These are phyloP conservation scores for Mythimna lalbum DNA, from an alignment of 2,888 invertebrate species.

Conservation along the genomic window DNA sequence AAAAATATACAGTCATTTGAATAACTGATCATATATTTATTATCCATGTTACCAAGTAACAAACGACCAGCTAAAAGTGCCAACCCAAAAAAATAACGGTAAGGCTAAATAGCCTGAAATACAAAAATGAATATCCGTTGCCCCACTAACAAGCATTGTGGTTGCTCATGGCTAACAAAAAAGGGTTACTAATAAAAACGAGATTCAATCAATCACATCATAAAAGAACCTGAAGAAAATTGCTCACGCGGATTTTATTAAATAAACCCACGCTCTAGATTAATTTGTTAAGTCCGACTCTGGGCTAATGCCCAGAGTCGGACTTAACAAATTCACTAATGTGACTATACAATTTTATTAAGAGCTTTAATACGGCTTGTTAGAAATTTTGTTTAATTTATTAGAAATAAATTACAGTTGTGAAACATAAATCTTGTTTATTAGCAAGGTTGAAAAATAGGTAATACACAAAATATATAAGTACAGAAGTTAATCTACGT, in stretches of 20 bases:
- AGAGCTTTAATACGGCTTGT: neutral
- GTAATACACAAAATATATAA: too few species aligned
- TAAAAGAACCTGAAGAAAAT: constrained; percentile 24
- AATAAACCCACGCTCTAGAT: constrained; percentile 15
- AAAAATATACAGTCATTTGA: neutral
- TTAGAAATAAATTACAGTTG: neutral
- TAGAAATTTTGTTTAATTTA: neutral
- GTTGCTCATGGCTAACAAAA: constrained; percentile 10
- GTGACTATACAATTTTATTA: constrained; percentile 28
- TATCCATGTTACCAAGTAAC: neutral
- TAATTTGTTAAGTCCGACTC: constrained; percentile 18
- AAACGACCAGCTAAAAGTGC: neutral
- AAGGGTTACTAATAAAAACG: constrained; percentile 14
- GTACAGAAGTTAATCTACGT: neutral
- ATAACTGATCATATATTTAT: neutral
- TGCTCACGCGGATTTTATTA: constrained; percentile 2
- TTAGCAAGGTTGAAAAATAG: constrained; percentile 14
- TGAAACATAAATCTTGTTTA: constrained; percentile 12
- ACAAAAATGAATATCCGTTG: neutral
- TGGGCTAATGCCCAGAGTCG: too few species aligned
- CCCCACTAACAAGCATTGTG: constrained; percentile 14
- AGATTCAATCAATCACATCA: constrained; percentile 37
- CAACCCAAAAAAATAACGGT: neutral
- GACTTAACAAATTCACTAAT: too few species aligned
- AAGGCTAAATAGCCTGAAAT: neutral